phyloP scores from a whole-genome alignment of 2,113 vertebrate genomes.

The Anarhynchus alexandrinus region DNA sequence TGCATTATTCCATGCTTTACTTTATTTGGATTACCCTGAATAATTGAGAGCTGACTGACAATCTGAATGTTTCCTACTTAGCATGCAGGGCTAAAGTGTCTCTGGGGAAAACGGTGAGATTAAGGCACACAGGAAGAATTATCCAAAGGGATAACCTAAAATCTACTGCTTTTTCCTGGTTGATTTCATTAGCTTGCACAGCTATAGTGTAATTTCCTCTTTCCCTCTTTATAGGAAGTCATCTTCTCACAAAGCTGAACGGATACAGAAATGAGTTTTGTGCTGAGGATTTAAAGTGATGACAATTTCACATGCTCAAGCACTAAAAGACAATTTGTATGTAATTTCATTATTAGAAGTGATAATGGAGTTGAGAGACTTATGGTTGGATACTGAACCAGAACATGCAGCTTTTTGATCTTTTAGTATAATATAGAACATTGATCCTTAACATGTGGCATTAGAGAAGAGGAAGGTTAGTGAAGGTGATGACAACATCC shows the following conservation, averaged over 20 bases:
- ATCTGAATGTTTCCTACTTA: background rate
- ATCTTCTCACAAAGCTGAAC: background rate
- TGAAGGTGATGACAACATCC: constrained; percentile 22
- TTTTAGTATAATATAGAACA: constrained; percentile 8
- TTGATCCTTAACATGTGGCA: constrained; percentile 31
- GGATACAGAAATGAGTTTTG: background rate
- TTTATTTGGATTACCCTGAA: background rate
- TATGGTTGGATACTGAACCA: background rate
- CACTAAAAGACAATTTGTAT: constrained; percentile 32
- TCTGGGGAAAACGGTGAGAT: constrained; percentile 23
- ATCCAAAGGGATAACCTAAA: constrained; percentile 22
- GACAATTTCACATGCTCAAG: constrained; percentile 19
- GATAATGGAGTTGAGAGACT: constrained; percentile 28
- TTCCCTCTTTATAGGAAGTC: background rate
- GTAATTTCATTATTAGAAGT: constrained; percentile 44
- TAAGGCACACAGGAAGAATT: constrained; percentile 13
- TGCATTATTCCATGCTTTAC: background rate
- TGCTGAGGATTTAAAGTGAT: background rate
- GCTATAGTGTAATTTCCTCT: background rate
- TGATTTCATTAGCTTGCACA: background rate
- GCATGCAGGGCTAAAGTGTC: background rate
- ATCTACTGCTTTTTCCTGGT: background rate
- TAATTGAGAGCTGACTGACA: background rate
- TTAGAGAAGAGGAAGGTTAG: constrained; percentile 37
- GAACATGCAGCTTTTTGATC: constrained; percentile 41